Evolutionary conservation across 35 echinoderm and acorn worm species (phyloP), one percentile per base, ranked within the genome.

Genomic region (Strongylocentrotus purpuratus): DNA sequence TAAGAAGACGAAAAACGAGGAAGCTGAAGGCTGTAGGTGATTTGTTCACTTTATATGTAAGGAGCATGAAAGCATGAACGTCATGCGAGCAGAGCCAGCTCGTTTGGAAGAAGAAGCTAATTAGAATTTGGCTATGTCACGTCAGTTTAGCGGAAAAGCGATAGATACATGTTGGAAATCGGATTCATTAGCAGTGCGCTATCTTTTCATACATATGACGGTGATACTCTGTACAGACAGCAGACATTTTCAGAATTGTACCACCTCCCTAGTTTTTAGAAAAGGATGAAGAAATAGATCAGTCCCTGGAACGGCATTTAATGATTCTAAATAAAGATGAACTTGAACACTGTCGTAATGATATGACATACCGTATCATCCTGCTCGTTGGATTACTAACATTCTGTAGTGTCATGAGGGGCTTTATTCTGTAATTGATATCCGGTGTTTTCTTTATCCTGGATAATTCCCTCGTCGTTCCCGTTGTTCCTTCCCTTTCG

Each of bases 91-190:
- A 78, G 65, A 22, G 4, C 20, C 5, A 8, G 20, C 65, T 28
- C 5, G 65, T 7, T 7, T 78, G 7, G 65, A 2, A 78, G 65
- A n/a, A 78, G 65, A 55, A 55, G 50, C 50, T n/a, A 78, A 78
- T 78, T 78, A 78, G 20, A 78, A 78, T 78, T 78, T 78, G 65
- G 65, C 65, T 78, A 78, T 78, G 65, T 78, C 65, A 78, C 65
- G 65, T 78, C 65, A 5, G 65, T 78, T n/a, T 78, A 78, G 65
- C 65, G 65, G 65, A 78, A 59, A 78, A 78, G 65, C 65, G 20
- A n/a, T 78, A 78, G 65, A 78, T 78, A 78, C 65, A 78, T n/a
- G 65, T 28, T 78, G 65, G 65, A 78, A 78, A 78, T 78, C 20
- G 65, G 65, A 78, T n/a, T 78, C 20, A 78, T 78, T 78, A 78